phyloP scores from a whole-genome alignment of 2,113 vertebrate genomes.

The Erythrocercus mccallii region DNA sequence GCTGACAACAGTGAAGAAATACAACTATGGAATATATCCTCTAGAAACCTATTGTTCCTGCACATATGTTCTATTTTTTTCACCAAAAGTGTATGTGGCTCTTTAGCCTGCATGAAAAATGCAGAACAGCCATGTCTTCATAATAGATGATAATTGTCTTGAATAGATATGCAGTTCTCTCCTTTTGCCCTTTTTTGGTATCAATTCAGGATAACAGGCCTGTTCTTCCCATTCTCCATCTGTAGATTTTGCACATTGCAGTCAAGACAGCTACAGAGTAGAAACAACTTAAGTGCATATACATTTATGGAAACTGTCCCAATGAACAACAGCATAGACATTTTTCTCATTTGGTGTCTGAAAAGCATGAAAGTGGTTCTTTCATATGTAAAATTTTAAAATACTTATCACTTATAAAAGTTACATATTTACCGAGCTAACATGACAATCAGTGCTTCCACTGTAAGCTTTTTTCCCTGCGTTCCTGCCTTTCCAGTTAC shows the following conservation, averaged over 20 bases:
- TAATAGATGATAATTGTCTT: slow-evolving; percentile 1
- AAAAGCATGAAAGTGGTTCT: not conserved
- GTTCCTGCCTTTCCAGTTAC: not conserved
- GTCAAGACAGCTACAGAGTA: not conserved
- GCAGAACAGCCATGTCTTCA: not conserved
- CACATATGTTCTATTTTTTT: not conserved
- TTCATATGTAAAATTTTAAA: not conserved
- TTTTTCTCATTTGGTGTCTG: not conserved
- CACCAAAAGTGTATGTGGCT: not conserved
- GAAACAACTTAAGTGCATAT: not conserved
- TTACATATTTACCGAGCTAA: not conserved
- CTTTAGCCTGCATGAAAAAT: not conserved
- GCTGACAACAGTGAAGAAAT: not conserved
- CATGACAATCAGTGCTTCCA: not conserved
- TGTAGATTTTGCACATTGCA: not conserved
- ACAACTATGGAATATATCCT: not conserved
- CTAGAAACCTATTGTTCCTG: not conserved
- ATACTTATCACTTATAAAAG: not conserved
- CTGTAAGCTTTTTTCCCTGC: not conserved
- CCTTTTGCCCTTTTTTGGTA: not conserved
- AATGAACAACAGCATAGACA: not conserved
- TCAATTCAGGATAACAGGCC: not conserved
- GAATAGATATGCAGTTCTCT: not conserved
- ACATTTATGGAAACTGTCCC: not conserved
- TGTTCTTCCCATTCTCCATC: not conserved